Evolutionary conservation across 1,140 invertebrate genomes (phyloP).

Genomic region (Tetraneura akinire): DNA sequence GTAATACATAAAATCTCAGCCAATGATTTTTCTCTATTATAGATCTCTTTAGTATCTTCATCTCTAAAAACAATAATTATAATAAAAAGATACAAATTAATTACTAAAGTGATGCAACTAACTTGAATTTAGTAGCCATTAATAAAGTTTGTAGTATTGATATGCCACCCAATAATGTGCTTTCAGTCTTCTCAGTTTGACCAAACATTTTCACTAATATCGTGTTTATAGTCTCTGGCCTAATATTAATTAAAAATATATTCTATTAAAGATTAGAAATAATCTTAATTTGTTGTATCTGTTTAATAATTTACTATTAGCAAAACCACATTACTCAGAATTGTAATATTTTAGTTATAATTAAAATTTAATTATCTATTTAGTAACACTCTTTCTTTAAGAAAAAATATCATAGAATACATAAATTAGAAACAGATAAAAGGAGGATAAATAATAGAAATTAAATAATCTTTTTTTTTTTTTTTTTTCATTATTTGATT

Average conservation of each 20-base stretch:
- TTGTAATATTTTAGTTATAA: too few relatives aligned
- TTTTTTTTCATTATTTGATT: too few relatives aligned
- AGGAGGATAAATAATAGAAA: too few relatives aligned
- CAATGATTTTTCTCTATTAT: slow-evolving; percentile 25
- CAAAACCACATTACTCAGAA: too few relatives aligned
- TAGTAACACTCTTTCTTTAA: too few relatives aligned
- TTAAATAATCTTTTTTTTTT: too few relatives aligned
- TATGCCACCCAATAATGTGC: slow-evolving; percentile 34
- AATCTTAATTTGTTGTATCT: too few relatives aligned
- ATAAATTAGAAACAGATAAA: too few relatives aligned
- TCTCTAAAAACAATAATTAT: background rate
- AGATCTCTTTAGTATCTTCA: slow-evolving; percentile 29
- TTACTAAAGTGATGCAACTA: background rate
- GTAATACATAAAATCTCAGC: slow-evolving; percentile 40
- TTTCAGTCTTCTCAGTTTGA: slow-evolving; percentile 42
- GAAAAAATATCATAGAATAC: too few relatives aligned
- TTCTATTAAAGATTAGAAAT: too few relatives aligned
- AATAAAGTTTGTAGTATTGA: slow-evolving; percentile 40
- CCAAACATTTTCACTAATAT: slow-evolving; percentile 45
- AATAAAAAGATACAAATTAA: background rate
- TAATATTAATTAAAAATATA: background rate
- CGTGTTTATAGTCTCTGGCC: slow-evolving; percentile 34
- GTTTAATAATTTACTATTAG: too few relatives aligned
- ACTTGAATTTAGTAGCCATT: slow-evolving; percentile 45
- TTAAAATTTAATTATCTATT: too few relatives aligned